phyloP scores from a whole-genome alignment of 2,797 vertebrate genomes.

The Chaenodraco wilsoni region DNA sequence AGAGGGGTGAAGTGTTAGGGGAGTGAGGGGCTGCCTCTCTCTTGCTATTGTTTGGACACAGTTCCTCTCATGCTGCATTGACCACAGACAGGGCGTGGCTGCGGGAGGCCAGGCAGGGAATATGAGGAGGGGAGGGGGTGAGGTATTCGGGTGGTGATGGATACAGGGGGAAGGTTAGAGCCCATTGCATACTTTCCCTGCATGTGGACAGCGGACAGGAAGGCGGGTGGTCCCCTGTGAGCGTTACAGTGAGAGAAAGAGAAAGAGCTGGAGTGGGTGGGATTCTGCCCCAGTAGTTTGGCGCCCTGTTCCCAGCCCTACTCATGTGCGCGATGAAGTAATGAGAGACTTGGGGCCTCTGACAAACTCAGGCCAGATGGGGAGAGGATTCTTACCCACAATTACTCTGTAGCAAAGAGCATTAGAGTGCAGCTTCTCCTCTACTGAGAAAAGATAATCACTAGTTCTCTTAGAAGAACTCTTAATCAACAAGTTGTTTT shows the following conservation, averaged over 20 bases:
- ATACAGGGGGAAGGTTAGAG: constrained; percentile 57
- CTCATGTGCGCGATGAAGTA: constrained; percentile 71
- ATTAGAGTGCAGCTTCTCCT: constrained; percentile 60
- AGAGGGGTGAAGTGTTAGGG: constrained; percentile 34
- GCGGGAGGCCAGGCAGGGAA: constrained; percentile 62
- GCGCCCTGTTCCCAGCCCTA: constrained; percentile 53
- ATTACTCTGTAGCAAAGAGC: constrained; percentile 68
- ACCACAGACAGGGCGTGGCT: constrained; percentile 81
- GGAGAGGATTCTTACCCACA: constrained; percentile 71
- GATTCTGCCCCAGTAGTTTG: constrained; percentile 61
- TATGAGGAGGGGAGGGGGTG: constrained; percentile 34
- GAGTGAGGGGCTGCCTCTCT: constrained; percentile 52
- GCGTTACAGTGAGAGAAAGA: constrained; percentile 50
- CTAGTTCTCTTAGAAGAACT: constrained; percentile 49
- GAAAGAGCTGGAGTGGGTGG: constrained; percentile 64
- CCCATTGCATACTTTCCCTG: constrained; percentile 63
- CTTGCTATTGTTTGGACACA: constrained; percentile 81
- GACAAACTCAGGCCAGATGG: constrained; percentile 83
- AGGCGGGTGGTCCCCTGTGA: constrained; percentile 71
- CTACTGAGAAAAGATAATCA: constrained; percentile 61
- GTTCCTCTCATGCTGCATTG: constrained; percentile 78
- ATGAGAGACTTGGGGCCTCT: constrained; percentile 76
- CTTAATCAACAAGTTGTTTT: constrained; percentile 60
- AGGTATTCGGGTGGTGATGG: constrained; percentile 45
- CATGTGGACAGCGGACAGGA: constrained; percentile 67